Evolutionary conservation across 1,140 invertebrate genomes (phyloP).

Genomic region (Parasteatoda tepidariorum): DNA sequence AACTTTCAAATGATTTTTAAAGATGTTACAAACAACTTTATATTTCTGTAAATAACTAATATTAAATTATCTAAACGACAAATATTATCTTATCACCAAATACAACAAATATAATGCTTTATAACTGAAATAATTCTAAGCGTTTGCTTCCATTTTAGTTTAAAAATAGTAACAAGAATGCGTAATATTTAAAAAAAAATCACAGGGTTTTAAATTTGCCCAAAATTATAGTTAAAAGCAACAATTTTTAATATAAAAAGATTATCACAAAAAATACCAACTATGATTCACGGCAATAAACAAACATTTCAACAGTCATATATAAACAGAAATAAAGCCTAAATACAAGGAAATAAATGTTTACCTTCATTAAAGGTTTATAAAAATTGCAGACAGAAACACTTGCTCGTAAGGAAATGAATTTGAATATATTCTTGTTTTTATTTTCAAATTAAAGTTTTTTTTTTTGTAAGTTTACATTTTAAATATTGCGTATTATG

Average conservation of each 20-base stretch:
- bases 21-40: too few species aligned
- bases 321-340: slow-evolving; percentile 36
- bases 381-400: slow-evolving; percentile 22
- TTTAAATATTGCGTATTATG: too few species aligned
- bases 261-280: slow-evolving; percentile 46
- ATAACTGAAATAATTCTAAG: not conserved
- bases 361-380: slow-evolving; percentile 16
- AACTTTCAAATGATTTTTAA: too few species aligned
- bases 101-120: slow-evolving; percentile 13
- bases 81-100: not conserved
- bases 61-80: not conserved
- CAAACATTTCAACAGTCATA: slow-evolving; percentile 10
- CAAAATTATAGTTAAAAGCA: slow-evolving; percentile 23
- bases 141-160: not conserved
- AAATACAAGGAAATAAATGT: slow-evolving; percentile 7
- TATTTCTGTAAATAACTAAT: too few species aligned
- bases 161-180: slow-evolving; percentile 9
- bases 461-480: too few species aligned
- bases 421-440: not conserved
- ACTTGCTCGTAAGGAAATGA: not conserved
- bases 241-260: slow-evolving; percentile 3
- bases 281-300: slow-evolving; percentile 18
- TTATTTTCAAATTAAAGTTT: not conserved
- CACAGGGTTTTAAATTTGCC: slow-evolving; percentile 8
- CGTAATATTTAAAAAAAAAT: slow-evolving; percentile 12